Evolutionary conservation across 2,113 vertebrate species (phyloP).

Genomic region (Nipponia nippon): DNA sequence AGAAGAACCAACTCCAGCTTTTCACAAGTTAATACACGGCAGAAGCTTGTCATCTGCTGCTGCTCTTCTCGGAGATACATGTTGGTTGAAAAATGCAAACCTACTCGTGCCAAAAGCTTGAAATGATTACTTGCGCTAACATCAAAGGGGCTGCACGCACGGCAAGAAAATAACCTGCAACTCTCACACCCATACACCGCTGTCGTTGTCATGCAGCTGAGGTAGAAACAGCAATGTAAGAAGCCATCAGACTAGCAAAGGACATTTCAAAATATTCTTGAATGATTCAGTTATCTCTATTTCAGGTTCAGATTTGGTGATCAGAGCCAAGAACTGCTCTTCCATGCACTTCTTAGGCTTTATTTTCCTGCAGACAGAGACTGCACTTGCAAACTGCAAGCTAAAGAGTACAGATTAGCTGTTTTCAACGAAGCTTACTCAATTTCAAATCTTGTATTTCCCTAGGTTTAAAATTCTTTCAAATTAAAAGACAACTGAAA

Average conservation of each 20-base stretch:
- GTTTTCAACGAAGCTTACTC: not conserved
- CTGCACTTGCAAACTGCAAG: not conserved
- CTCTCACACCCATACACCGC: not conserved
- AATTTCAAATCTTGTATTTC: not conserved
- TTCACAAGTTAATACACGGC: not conserved
- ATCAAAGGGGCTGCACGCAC: not conserved
- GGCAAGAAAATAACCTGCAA: not conserved
- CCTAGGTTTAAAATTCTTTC: not conserved
- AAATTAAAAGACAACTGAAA: not conserved
- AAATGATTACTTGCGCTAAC: not conserved
- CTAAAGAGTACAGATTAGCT: not conserved
- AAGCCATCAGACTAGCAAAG: not conserved
- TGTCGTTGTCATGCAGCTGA: not conserved
- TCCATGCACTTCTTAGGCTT: not conserved
- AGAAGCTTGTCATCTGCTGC: not conserved
- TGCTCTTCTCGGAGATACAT: accelerated
- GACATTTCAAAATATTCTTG: not conserved
- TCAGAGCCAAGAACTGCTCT: not conserved
- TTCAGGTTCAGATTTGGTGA: accelerated
- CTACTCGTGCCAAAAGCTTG: not conserved
- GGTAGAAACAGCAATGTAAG: not conserved
- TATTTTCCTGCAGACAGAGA: not conserved
- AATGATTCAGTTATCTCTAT: accelerated
- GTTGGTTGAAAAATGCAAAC: not conserved
- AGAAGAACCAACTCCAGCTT: not conserved